Conservation (phyloP, 2,888 invertebrate genomes). For the Sicus ferrugineus region DNA sequence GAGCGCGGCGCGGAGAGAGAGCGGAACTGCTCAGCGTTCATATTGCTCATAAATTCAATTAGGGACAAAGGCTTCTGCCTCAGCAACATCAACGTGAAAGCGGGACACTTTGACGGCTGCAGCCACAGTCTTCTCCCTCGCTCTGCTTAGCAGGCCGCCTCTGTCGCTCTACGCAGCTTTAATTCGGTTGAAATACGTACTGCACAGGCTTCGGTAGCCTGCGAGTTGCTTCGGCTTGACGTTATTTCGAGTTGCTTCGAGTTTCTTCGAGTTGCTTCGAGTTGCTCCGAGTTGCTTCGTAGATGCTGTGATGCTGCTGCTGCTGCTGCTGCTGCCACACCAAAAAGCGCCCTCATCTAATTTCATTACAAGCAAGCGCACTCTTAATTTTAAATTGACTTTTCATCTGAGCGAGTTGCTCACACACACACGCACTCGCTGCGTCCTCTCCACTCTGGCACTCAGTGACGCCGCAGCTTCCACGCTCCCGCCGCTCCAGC, state of each 20-base stretch:
- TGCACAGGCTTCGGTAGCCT: slow-evolving; percentile 33
- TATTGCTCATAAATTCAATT: slow-evolving; percentile 43
- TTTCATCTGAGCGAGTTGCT: slow-evolving; percentile 38
- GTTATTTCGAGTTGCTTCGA: slow-evolving; percentile 28
- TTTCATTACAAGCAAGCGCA: slow-evolving; percentile 43
- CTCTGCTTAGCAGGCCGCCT: background rate
- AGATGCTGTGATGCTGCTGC: background rate
- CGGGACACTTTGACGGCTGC: background rate
- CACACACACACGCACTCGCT: background rate
- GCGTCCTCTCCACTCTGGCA: background rate
- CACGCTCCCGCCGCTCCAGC: no score
- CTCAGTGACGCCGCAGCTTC: background rate
- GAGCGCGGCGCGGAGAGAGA: slow-evolving; percentile 16
- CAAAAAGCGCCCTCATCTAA: slow-evolving; percentile 40
- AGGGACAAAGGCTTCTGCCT: slow-evolving; percentile 38
- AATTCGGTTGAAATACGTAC: background rate
- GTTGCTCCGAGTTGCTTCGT: background rate
- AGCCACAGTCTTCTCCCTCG: background rate
- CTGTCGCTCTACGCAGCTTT: background rate
- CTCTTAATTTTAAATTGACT: slow-evolving; percentile 46
- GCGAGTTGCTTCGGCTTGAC: no score
- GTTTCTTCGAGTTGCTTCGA: no score
- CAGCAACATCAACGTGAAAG: background rate
- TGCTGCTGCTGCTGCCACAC: background rate
- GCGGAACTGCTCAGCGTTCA: slow-evolving; percentile 27